Base-by-base conservation (phyloP, 2,113 vertebrate species). In the Rallus limicola region DNA sequence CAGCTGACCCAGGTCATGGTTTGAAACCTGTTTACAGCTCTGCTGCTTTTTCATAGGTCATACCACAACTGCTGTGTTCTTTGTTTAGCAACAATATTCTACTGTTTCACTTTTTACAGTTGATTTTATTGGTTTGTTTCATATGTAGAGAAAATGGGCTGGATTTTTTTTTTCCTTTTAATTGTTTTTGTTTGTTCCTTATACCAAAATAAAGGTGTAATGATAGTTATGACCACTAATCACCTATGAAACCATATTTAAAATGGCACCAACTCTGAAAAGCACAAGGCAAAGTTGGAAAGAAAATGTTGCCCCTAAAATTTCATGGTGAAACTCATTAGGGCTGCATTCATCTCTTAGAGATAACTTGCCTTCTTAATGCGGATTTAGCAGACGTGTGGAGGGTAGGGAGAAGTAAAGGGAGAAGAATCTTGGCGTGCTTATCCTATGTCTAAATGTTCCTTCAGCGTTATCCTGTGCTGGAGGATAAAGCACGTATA, bases 331-430 rank as follows among this genome's bases (percentile, higher is more conserved):
- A 16, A 82, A 8, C 50, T n/a, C 26, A 0, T 38, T 23, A 26
- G 17, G 72, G 36, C 81, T 28, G 15, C n/a, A 29, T 28, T 28
- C 3, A 4, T 1, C 23, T 64, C 44, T n/a, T 7, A 26, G 64
- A 59, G 28, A 5, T 46, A 1, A 34, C 1, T 0, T 1, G 1
- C 28, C 11, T 18, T 8, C 10, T 6, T 34, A 48, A 6, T 1
- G 8, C 1, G 0, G 19, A 9, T 2, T 33, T 34, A 6, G 76
- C 26, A n/a, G 42, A 18, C 44, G 11, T 4, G 25, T 5, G 40
- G 31, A 28, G 56, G 12, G 50, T 2, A 29, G 50, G 24, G 56
- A 33, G 63, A 36, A 16, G 24, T 20, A 21, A 6, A 40, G 53
- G 21, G 18, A 14, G 62, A 4, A 3, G 9, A 33, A 4, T 3